phyloP scores from a whole-genome alignment of 2,888 invertebrate genomes.

The Melangyna quadrimaculata region DNA sequence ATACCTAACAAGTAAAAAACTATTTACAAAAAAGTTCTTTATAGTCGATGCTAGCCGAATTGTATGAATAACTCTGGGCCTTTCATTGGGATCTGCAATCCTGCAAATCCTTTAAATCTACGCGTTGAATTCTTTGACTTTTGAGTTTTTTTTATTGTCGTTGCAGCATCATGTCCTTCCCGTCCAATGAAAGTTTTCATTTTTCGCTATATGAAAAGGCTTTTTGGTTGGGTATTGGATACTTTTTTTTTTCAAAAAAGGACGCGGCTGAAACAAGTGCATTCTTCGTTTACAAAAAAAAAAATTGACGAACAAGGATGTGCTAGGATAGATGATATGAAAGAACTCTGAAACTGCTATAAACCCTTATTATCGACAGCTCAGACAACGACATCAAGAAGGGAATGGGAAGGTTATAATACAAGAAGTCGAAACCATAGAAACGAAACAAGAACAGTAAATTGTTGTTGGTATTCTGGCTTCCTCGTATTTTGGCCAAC shows the following conservation, averaged over 20 bases:
- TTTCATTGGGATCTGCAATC: constrained; percentile 25
- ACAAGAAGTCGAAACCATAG: constrained; percentile 1
- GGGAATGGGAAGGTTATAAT: constrained; percentile 6
- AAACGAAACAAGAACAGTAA: constrained; percentile 1
- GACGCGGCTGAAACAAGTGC: constrained; percentile 11
- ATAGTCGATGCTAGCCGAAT: background rate
- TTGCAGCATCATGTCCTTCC: background rate
- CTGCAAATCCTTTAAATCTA: constrained; percentile 34
- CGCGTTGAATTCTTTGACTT: constrained; percentile 42
- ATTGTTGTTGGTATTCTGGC: constrained; percentile 10
- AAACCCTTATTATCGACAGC: constrained; percentile 58
- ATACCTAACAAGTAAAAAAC: constrained; percentile 38
- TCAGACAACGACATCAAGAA: background rate
- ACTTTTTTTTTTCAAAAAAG: constrained; percentile 4
- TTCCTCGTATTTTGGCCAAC: constrained; percentile 9
- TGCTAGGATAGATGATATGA: background rate
- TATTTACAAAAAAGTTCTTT: constrained; percentile 19
- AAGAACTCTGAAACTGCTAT: constrained; percentile 35
- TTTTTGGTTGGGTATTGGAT: background rate
- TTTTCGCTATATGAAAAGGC: background rate
- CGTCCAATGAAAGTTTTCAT: constrained; percentile 6
- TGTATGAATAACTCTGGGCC: constrained; percentile 20
- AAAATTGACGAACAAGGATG: background rate
- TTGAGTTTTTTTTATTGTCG: constrained; percentile 6
- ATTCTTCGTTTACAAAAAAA: constrained; percentile 2